Conservation (phyloP, 2,797 vertebrate genomes). For the Momotus momota region DNA sequence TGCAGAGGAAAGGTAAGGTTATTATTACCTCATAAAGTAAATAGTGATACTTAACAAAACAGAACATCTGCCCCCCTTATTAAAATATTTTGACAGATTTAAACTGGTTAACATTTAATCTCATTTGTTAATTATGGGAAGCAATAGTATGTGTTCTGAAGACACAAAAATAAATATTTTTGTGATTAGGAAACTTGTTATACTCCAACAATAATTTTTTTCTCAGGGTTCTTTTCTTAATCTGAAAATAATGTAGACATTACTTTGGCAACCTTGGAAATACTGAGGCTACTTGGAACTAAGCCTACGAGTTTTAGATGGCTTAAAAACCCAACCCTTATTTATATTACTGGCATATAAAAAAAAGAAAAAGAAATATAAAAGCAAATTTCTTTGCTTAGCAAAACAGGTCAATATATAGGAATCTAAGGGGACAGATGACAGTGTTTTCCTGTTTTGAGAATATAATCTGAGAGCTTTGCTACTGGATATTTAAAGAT, state of each 20-base stretch:
- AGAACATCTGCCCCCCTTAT: conserved; percentile 72
- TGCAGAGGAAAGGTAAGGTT: conserved; percentile 82
- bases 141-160: conserved; percentile 57
- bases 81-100: conserved; percentile 84
- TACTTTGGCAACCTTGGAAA: conserved; percentile 78
- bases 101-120: conserved; percentile 77
- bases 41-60: conserved; percentile 75
- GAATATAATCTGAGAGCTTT: not conserved
- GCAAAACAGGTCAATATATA: conserved; percentile 24
- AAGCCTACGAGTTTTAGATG: conserved; percentile 63
- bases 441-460: not conserved
- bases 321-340: conserved; percentile 36
- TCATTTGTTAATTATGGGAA: conserved; percentile 78
- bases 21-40: conserved; percentile 74
- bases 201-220: conserved; percentile 72
- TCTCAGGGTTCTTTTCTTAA: conserved; percentile 72
- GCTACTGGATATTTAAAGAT: not conserved
- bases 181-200: conserved; percentile 78
- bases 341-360: conserved; percentile 62
- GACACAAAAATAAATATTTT: conserved; percentile 77
- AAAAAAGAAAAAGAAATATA: not conserved
- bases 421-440: not conserved
- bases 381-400: conserved; percentile 6
- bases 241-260: conserved; percentile 78
- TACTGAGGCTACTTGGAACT: conserved; percentile 76